Evolutionary conservation across 2,113 vertebrate genomes (phyloP).

Genomic region (Vimba vimba): DNA sequence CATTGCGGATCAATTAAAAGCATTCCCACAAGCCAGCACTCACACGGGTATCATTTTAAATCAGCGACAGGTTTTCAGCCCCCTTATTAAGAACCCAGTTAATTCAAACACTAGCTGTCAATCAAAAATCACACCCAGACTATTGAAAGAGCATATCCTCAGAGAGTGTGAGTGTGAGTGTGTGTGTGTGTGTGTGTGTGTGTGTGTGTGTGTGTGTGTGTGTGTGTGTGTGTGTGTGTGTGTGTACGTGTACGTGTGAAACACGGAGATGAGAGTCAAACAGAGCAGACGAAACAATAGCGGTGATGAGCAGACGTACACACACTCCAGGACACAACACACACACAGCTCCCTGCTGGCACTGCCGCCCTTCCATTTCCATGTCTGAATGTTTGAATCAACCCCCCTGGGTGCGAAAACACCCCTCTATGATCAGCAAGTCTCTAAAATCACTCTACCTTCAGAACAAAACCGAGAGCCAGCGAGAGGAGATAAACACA

Average conservation of each 20-base stretch:
- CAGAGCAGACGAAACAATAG: slow-evolving; percentile 38
- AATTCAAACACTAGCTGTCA: slow-evolving; percentile 21
- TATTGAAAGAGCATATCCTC: background rate
- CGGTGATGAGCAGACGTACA: slow-evolving; percentile 43
- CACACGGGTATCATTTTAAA: slow-evolving; percentile 22
- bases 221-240: too few species aligned
- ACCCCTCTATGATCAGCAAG: slow-evolving; percentile 36
- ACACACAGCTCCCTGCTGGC: slow-evolving; percentile 37
- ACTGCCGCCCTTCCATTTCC: slow-evolving; percentile 10
- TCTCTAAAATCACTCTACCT: slow-evolving; percentile 45
- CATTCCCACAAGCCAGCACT: slow-evolving; percentile 3
- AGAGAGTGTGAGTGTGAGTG: slow-evolving; percentile 16
- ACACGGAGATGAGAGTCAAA: slow-evolving; percentile 13
- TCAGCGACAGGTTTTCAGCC: slow-evolving; percentile 17
- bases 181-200: too few species aligned
- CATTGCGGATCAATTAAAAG: slow-evolving; percentile 30
- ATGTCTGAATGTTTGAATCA: slow-evolving; percentile 53
- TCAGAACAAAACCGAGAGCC: slow-evolving; percentile 40
- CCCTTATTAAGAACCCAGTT: slow-evolving; percentile 10
- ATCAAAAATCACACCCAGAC: slow-evolving; percentile 38
- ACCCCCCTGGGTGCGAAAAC: slow-evolving; percentile 27
- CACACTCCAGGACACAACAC: slow-evolving; percentile 30
- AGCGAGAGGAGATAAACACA: slow-evolving; percentile 19
- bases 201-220: too few species aligned
- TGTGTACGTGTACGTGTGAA: background rate